Evolutionary conservation across 2,113 vertebrate species (phyloP), one percentile per base, ranked within the genome.

Genomic region (Cyphomyrus discorhynchus): DNA sequence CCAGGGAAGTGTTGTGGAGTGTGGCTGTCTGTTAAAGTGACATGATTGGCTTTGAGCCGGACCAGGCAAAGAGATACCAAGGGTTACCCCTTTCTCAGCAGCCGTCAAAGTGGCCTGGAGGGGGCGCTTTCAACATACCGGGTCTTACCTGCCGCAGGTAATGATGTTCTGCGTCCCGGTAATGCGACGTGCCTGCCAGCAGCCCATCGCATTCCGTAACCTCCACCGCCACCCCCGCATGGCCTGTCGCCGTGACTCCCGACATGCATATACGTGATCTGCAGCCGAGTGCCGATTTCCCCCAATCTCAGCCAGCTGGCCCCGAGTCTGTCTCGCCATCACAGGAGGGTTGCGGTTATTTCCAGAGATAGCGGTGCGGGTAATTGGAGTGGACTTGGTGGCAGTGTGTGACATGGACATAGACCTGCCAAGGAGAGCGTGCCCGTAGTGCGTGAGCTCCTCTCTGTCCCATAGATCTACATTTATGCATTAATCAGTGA

Each of bases 141-240:
- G 74, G 31, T 15, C 74, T 77, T 39, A 77, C 13, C 74, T 77
- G 35, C 74, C 5, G 15, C 31, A 77, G 74, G 35, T 77, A 77
- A 77, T 77, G 74, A 77, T 42, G 74, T 35, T 80, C 74, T 42
- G 35, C 31, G 17, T 42, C 13, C 74, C 13, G 0, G 27, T 11
- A 31, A 31, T 31, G n/a, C 27, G 15, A 42, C 35, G 35, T 80
- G 17, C 35, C 91, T 93, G 74, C 77, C 88, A 31, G 35, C 91
- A 91, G 92, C 92, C 91, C 91, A 47, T 80, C 82, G 87, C 89
- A 88, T 93, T 92, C 9, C 27, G 1, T 80, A 39, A 80, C 74
- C 74, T 35, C 74, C 74, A 39, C 35, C 92, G 74, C 89, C 74
- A 56, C 56, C 39, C 52, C 24, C 46, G 74, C 89, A 8, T 90